Base-by-base conservation (phyloP, 1,140 invertebrate species). In the Coptotermes formosanus region DNA sequence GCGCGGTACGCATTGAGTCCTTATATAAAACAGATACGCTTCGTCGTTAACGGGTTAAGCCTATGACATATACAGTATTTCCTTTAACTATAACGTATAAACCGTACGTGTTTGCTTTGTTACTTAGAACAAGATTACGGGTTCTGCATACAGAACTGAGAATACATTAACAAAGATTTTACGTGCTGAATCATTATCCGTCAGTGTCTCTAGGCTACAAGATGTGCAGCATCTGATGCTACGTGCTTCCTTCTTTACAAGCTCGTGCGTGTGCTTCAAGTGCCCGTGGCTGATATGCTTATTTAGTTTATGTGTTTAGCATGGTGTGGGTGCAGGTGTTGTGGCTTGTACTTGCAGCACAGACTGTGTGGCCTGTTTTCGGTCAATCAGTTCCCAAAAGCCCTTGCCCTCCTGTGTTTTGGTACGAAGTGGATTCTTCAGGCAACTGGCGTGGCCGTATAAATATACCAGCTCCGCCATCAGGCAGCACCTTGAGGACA, bases 161-260 rank as follows among this genome's bases (percentile, higher is more conserved):
- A 45, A 32, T 87, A 32, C 75, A 85, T 87, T 69, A n/a, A 43
- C 81, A 55, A 81, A 44, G 55, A 21, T 25, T 75, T 43, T 81
- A 75, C n/a, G 21, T 43, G 69, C 38, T 75, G 64, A 81, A 44
- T 44, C 48, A 59, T 32, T 81, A 44, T 81, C 86, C 43, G 82
- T 30, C n/a, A 69, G 45, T 32, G 25, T 86, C 43, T 84, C 30
- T 23, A 83, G 64, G 23, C 64, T 30, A 30, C n/a, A 30, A 14
- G 6, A 19, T n/a, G 19, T 16, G 16, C 25, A 75, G n/a, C 64
- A 55, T 21, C 19, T 19, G 14, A 55, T 19, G 14, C 19, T 16
- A 19, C 14, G 52, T 21, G 52, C 52, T 55, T 55, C 52, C 19
- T 55, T 55, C 52, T 55, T 55, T 55, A 55, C 14, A 19, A 55